phyloP scores from a whole-genome alignment of 2,797 vertebrate species.

The Sebastes melanostomus region DNA sequence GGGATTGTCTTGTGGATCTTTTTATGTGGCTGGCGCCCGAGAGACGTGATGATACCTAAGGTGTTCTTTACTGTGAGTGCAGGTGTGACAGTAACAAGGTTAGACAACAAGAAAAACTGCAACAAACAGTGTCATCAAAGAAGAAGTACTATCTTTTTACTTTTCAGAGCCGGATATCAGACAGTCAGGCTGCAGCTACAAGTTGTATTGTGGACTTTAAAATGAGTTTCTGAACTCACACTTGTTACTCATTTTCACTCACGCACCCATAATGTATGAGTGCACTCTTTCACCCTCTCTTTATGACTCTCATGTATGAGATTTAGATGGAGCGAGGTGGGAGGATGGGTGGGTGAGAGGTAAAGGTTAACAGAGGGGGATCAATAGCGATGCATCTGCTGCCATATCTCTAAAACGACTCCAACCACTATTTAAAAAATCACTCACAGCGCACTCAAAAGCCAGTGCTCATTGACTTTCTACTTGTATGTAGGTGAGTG shows the following conservation, averaged over 20 bases:
- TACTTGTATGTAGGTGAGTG: constrained; percentile 44
- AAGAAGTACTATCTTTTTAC: not conserved
- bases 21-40: constrained; percentile 37
- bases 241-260: not conserved
- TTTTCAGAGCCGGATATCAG: not conserved
- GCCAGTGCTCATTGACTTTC: constrained; percentile 53
- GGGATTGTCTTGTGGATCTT: constrained; percentile 22
- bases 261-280: constrained; percentile 7
- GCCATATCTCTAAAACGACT: constrained; percentile 40
- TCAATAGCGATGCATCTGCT: constrained; percentile 51
- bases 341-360: constrained; percentile 30
- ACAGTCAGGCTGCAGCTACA: not conserved
- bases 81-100: constrained; percentile 39
- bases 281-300: constrained; percentile 7
- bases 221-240: constrained; percentile 4
- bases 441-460: constrained; percentile 46
- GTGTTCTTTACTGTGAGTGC: constrained; percentile 39
- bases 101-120: not conserved
- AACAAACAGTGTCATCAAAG: constrained; percentile 1
- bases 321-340: constrained; percentile 10
- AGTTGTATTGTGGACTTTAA: not conserved
- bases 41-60: constrained; percentile 22
- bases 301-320: constrained; percentile 16
- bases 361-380: constrained; percentile 55
- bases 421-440: constrained; percentile 57